Evolutionary conservation across 2,797 vertebrate genomes (phyloP), one percentile per base, ranked within the genome.

Genomic region (Karalla daura): DNA sequence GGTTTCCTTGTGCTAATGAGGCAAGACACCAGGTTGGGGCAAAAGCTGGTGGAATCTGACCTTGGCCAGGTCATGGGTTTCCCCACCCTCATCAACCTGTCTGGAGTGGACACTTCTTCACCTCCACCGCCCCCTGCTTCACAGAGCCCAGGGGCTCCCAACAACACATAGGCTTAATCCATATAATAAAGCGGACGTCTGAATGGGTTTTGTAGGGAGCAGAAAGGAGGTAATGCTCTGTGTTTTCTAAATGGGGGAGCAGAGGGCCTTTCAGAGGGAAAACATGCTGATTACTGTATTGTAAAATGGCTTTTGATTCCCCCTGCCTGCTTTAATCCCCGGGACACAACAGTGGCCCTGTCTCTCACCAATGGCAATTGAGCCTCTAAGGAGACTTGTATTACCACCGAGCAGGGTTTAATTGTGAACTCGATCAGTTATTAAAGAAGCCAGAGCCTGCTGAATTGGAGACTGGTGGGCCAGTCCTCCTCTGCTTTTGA

Each of bases 271-370:
- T 94, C 94, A 90, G 60, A 91, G 92, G 83, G 92, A 94, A 95
- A 97, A 95, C 94, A 95, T 83, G 93, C 94, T 91, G 95, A 94
- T 95, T 94, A 94, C 94, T 92, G 93, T 95, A 94, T 96, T 95
- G 95, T 95, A 86, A 91, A 93, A 93, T 87, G 88, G 89, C 94
- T 94, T 96, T 95, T 94, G 92, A 94, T 94, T 95, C 93, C 85
- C 92, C 81, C 84, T 70, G 81, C 88, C 90, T 85, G 88, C 93
- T 92, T 92, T 94, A 94, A 94, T 95, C 91, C 93, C 78, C 36
- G 1, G 88, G 78, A 91, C 91, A 95, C 94, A 94, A 93, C 91
- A 89, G 94, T 89, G 84, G 86, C 87, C 91, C 94, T 91, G 93
- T 95, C 92, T 89, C 90, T 81, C 67, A 73, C 89, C 86, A 86